A percentile compares a stretch with the other conserved stretches of the same genome.
Evolutionary conservation across 1,140 invertebrate species (phyloP).

Genomic region (Schlechtendalia chinensis): DNA sequence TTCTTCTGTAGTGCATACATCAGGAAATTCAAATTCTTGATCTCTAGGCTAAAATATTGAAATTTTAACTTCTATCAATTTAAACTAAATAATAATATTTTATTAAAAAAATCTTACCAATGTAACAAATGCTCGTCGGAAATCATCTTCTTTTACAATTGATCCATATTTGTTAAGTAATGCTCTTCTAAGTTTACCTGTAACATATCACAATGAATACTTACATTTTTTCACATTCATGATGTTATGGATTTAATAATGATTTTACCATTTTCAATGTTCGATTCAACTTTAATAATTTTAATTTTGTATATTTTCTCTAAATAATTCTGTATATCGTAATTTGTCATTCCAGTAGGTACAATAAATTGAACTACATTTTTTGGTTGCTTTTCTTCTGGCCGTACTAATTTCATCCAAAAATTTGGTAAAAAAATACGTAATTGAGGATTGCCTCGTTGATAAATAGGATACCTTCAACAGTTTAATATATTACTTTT

Average conservation of each 20-base stretch:
- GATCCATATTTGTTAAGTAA: conserved; percentile 59
- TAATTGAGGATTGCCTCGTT: conserved; percentile 84
- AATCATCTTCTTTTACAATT: conserved; percentile 79
- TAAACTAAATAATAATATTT: conserved; percentile 16
- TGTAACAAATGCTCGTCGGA: conserved; percentile 76
- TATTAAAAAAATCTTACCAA: conserved; percentile 62
- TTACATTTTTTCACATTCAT: conserved; percentile 37
- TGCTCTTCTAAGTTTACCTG: conserved; percentile 25
- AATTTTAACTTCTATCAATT: not conserved
- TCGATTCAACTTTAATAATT: conserved; percentile 70
- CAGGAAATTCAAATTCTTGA: conserved; percentile 53
- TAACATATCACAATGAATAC: not conserved
- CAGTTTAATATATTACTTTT: no score
- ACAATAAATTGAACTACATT: conserved; percentile 82
- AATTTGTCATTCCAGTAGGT: conserved; percentile 84
- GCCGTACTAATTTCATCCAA: conserved; percentile 85
- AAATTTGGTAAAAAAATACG: conserved; percentile 89
- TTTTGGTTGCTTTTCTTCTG: conserved; percentile 62
- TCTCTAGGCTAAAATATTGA: conserved; percentile 47
- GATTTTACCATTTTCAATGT: conserved; percentile 66
- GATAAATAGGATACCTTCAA: conserved; percentile 80
- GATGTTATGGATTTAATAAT: conserved; percentile 41
- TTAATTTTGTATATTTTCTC: conserved; percentile 90
- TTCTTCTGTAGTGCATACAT: conserved; percentile 48
- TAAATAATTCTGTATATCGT: conserved; percentile 88